Evolutionary conservation across 2,888 invertebrate species (phyloP).

Genomic region (Rhagium mordax): DNA sequence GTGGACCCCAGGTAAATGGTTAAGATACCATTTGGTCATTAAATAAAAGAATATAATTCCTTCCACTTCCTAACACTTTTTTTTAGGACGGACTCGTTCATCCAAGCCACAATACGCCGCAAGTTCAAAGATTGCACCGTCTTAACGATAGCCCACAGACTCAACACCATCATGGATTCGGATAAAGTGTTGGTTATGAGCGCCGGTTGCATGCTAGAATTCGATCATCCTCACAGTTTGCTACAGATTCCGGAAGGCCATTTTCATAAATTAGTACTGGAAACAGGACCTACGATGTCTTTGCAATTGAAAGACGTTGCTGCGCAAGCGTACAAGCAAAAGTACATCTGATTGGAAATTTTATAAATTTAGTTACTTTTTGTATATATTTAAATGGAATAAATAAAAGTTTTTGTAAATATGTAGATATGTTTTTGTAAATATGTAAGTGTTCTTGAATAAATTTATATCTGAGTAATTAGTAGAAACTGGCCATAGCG

Average conservation of each 20-base stretch:
- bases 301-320: slow-evolving; percentile 61
- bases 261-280: slow-evolving; percentile 79
- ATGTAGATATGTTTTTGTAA: too few relatives aligned
- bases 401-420: not conserved
- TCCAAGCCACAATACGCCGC: slow-evolving; percentile 82
- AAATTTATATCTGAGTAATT: too few relatives aligned
- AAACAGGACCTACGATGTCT: slow-evolving; percentile 74
- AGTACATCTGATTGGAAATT: not conserved
- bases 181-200: slow-evolving; percentile 87
- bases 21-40: too few relatives aligned
- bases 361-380: not conserved
- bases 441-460: too few relatives aligned
- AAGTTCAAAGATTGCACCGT: slow-evolving; percentile 86
- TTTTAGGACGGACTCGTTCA: slow-evolving; percentile 78
- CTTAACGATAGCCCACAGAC: slow-evolving; percentile 86
- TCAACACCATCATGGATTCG: slow-evolving; percentile 89
- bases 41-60: too few relatives aligned
- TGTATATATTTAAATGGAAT: not conserved
- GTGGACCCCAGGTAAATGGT: slow-evolving; percentile 82
- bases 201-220: slow-evolving; percentile 82
- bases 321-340: slow-evolving; percentile 50
- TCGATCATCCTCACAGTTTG: slow-evolving; percentile 82
- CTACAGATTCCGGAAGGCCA: slow-evolving; percentile 75
- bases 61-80: too few relatives aligned
- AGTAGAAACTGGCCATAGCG: too few relatives aligned